A percentile compares a stretch with the other conserved stretches of the same genome.
Conservation (phyloP, 2,888 invertebrate species). For the Andrena flavipes region DNA sequence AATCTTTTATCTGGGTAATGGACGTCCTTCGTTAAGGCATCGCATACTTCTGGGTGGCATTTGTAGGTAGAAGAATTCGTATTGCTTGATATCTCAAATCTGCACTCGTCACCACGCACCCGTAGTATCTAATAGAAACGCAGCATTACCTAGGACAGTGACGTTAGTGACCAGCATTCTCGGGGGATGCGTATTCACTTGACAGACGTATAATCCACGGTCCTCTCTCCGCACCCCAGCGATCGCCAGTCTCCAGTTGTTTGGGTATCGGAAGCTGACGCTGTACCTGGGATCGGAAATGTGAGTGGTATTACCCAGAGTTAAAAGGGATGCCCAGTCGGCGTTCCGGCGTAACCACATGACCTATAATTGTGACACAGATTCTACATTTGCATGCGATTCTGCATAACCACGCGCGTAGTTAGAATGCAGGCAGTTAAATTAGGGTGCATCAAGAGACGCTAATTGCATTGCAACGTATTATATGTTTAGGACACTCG, state of each 20-base stretch:
- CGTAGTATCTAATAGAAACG: slow-evolving; percentile 5
- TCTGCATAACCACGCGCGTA: slow-evolving; percentile 19
- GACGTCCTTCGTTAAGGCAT: too few relatives aligned
- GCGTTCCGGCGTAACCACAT: slow-evolving; percentile 89
- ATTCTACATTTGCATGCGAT: slow-evolving; percentile 31
- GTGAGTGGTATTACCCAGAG: slow-evolving; percentile 88
- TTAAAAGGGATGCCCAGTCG: slow-evolving; percentile 88
- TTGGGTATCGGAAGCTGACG: slow-evolving; percentile 89
- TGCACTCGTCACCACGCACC: not conserved
- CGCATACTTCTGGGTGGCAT: too few relatives aligned
- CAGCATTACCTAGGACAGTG: slow-evolving; percentile 89
- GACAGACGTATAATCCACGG: slow-evolving; percentile 92
- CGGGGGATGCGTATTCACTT: slow-evolving; percentile 93
- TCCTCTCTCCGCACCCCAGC: slow-evolving; percentile 90
- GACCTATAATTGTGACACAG: slow-evolving; percentile 85
- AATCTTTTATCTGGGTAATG: too few relatives aligned
- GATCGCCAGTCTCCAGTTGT: slow-evolving; percentile 90
- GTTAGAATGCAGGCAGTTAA: slow-evolving; percentile 5
- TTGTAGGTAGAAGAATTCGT: not conserved
- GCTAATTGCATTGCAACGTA: not conserved
- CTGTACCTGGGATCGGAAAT: slow-evolving; percentile 88
- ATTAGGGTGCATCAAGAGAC: slow-evolving; percentile 5
- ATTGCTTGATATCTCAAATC: not conserved
- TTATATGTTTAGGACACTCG: slow-evolving; percentile 11
- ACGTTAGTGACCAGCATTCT: slow-evolving; percentile 91